phyloP scores from a whole-genome alignment of 2,797 vertebrate species.

The Neosilurus mollespiculum region DNA sequence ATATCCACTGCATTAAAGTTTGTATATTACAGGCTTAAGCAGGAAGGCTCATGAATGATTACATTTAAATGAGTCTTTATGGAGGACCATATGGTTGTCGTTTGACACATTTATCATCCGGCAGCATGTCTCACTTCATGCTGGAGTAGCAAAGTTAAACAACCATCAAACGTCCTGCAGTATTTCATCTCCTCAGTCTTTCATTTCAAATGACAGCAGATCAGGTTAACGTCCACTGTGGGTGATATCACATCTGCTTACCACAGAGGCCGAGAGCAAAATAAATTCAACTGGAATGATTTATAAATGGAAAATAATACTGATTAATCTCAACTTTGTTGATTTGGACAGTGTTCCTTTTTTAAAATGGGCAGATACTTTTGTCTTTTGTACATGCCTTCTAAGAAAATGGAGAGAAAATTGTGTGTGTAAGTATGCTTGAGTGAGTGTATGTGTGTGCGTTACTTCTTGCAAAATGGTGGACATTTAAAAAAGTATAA shows the following conservation, averaged over 20 bases:
- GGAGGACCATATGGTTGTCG: slow-evolving; percentile 38
- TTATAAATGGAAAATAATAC: slow-evolving; percentile 42
- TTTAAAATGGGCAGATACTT: slow-evolving; percentile 45
- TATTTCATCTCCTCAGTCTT: slow-evolving; percentile 43
- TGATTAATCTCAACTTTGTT: slow-evolving; percentile 45
- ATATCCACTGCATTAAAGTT: slow-evolving; percentile 29
- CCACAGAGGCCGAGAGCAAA: slow-evolving; percentile 53
- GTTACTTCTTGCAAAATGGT: slow-evolving; percentile 55
- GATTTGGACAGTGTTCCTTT: slow-evolving; percentile 41
- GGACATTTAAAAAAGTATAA: slow-evolving; percentile 69
- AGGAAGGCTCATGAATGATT: slow-evolving; percentile 16
- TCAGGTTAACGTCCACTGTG: slow-evolving; percentile 1
- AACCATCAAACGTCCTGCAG: slow-evolving; percentile 30
- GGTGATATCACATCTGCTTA: slow-evolving; percentile 28
- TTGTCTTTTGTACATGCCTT: slow-evolving; percentile 60
- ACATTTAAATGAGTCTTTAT: slow-evolving; percentile 22
- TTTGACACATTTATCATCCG: slow-evolving; percentile 18
- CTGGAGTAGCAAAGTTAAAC: slow-evolving; percentile 28
- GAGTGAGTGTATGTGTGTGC: slow-evolving; percentile 50
- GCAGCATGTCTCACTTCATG: slow-evolving; percentile 21
- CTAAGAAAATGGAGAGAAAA: slow-evolving; percentile 46
- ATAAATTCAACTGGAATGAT: slow-evolving; percentile 69
- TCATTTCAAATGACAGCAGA: slow-evolving; percentile 40
- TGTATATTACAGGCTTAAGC: slow-evolving; percentile 27
- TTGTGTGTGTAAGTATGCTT: slow-evolving; percentile 55